A percentile compares a stretch with the other conserved stretches of the same genome.
phyloP scores from a whole-genome alignment of 2,113 vertebrate genomes.

The Egretta garzetta region DNA sequence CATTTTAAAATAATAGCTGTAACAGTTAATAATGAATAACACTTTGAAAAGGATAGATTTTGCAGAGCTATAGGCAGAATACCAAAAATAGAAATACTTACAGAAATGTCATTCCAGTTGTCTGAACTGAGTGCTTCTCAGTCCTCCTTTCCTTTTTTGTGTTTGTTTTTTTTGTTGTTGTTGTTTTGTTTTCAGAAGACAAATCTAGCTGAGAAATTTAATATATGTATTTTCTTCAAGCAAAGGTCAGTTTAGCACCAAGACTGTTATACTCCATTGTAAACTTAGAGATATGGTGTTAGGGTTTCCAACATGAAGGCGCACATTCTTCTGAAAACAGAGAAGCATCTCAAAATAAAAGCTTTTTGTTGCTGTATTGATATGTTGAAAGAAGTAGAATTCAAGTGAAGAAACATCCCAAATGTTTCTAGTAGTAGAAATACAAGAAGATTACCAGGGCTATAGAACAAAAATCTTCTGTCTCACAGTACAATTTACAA shows the following conservation, averaged over 20 bases:
- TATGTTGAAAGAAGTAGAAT: conserved; percentile 34
- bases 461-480: conserved; percentile 8
- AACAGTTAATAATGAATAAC: conserved; percentile 1
- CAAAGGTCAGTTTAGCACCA: conserved; percentile 20
- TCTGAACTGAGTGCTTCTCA: conserved; percentile 6
- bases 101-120: neutral
- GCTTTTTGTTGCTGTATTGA: conserved; percentile 31
- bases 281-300: neutral
- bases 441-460: neutral
- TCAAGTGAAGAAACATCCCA: conserved; percentile 21
- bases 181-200: neutral
- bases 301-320: conserved; percentile 23
- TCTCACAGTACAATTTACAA: conserved; percentile 29
- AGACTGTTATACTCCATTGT: neutral
- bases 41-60: neutral
- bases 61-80: neutral
- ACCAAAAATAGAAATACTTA: conserved; percentile 7
- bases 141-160: neutral
- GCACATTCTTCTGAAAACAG: conserved; percentile 25
- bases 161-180: too few relatives aligned
- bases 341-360: neutral
- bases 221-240: conserved; percentile 44
- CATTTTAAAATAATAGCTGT: neutral
- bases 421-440: neutral
- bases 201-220: conserved; percentile 29